phyloP scores from a whole-genome alignment of 2,888 invertebrate genomes.

The Venusia cambrica region DNA sequence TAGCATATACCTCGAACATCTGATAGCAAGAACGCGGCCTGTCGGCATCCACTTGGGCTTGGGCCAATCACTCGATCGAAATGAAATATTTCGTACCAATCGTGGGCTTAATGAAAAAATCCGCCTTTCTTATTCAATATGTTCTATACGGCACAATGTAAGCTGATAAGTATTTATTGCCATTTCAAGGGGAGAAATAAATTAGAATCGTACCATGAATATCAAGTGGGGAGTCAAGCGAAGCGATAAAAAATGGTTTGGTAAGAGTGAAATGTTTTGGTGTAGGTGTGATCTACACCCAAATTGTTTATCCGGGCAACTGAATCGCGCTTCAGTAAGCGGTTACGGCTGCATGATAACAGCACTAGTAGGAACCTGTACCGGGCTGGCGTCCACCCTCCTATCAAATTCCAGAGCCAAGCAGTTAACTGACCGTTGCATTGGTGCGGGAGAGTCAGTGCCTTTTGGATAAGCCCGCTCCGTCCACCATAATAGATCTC shows the following conservation, averaged over 20 bases:
- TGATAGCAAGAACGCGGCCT: constrained; percentile 67
- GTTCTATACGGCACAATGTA: constrained; percentile 35
- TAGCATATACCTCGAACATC: constrained; percentile 73
- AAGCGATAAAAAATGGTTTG: constrained; percentile 3
- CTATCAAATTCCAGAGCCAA: no score
- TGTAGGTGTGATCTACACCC: constrained; percentile 1
- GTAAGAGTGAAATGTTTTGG: no score
- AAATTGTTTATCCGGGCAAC: no score
- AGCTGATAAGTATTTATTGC: constrained; percentile 34
- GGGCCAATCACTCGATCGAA: constrained; percentile 70
- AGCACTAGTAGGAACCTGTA: no score
- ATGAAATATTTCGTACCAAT: constrained; percentile 66
- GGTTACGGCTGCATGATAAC: no score
- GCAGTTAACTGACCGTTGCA: no score
- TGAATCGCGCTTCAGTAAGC: no score
- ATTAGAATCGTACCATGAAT: constrained; percentile 35
- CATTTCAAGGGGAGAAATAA: constrained; percentile 31
- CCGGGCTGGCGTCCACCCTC: no score
- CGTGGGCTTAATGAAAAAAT: constrained; percentile 57
- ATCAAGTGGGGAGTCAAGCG: constrained; percentile 22
- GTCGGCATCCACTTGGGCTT: constrained; percentile 62
- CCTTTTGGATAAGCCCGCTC: no score
- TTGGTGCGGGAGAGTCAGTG: no score
- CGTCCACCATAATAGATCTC: no score
- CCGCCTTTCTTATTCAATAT: constrained; percentile 49